Base-by-base conservation (phyloP, 2,113 vertebrate genomes). In the Gambusia holbrooki region DNA sequence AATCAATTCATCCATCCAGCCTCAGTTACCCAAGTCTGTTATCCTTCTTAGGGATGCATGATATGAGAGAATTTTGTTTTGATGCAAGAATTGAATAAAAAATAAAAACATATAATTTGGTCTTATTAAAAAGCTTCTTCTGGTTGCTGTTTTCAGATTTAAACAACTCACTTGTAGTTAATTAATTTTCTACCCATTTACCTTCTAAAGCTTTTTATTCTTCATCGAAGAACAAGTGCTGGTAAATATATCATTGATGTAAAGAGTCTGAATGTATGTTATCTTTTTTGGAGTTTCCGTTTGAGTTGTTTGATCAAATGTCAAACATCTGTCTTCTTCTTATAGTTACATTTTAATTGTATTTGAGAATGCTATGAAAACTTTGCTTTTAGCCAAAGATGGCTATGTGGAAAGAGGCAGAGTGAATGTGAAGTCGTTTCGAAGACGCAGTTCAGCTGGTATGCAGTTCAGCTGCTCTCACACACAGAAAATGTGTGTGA, bases 261-360 rank as follows among this genome's bases (percentile, higher is more conserved):
- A n/a, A n/a, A 58, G 5, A n/a, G 51, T 25, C 51, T 54, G 51
- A 58, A 58, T 58, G 7, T 5, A 48, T 48, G 14, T 6, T 19
- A 7, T 48, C 45, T 4, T 19, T 19, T 48, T 19, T 17, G 45
- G 45, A n/a, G 22, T 58, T 58, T 42, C 76, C 15, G 29, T 62
- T 72, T 51, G 66, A 74, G 67, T 82, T 73, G 63, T 66, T 71
- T 40, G 62, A 73, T 84, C 30, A 85, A 80, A 69, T 37, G 81
- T 40, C 67, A 40, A 76, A 64, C 42, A 71, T 37, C 28, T 25
- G 71, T 82, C 30, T 79, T 80, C 45, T 67, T 74, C 66, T 72
- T 79, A 60, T 73, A 61, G 62, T 14, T 71, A 45, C 8, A 74
- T 75, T 79, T 77, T 82, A 74, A 77, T 28, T 14, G 37, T 3